Evolutionary conservation across 2,113 vertebrate species (phyloP), one percentile per base, ranked within the genome.

Genomic region (Brevimyrus niger): DNA sequence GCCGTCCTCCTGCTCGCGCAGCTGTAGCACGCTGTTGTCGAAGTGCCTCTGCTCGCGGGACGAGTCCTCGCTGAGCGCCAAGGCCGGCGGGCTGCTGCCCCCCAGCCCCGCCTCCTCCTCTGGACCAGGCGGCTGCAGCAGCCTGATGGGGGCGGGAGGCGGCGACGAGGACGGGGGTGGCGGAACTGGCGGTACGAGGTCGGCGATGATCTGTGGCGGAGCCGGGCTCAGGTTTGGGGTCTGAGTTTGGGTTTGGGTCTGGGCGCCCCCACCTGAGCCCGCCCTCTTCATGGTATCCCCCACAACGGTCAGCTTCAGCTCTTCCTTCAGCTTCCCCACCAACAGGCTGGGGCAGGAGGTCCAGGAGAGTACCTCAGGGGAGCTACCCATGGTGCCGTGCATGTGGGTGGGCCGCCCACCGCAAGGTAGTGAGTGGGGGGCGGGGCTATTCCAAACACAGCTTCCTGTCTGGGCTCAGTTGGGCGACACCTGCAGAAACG

Each of bases 1-100:
- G 0, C 95, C 92, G 31, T 99, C 97, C 50, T 99, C 98, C 5
- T 97, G 97, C 90, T 99, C 98, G 89, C 97, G 96, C 85, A 99
- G 95, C 95, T 99, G 98, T 17, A 99, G 96, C 88, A 99, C 97
- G 0, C 98, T 99, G 95, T 99, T 99, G 92, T 99, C 98, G 69
- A 99, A 99, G 91, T 96, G 94, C 4, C 95, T 94, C 0, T 98
- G 97, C 89, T 98, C 97, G 53, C 98, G 95, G 6, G 96, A 95
- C 0, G 95, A 97, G 93, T 99, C 98, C 93, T 98, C 97, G 0
- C 98, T 99, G 58, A 99, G 92, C 0, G 97, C 96, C 0, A 94
- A 95, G 91, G 97, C 95, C 4, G 93, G 90, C 0, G 98, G 97
- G 93, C 96, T 98, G 90, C 89, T 80, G 0, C 93, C 91, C 3